A percentile compares a stretch with the other conserved stretches of the same genome.
Conservation (phyloP, 2,797 vertebrate genomes). For the Babyrousa celebensis region DNA sequence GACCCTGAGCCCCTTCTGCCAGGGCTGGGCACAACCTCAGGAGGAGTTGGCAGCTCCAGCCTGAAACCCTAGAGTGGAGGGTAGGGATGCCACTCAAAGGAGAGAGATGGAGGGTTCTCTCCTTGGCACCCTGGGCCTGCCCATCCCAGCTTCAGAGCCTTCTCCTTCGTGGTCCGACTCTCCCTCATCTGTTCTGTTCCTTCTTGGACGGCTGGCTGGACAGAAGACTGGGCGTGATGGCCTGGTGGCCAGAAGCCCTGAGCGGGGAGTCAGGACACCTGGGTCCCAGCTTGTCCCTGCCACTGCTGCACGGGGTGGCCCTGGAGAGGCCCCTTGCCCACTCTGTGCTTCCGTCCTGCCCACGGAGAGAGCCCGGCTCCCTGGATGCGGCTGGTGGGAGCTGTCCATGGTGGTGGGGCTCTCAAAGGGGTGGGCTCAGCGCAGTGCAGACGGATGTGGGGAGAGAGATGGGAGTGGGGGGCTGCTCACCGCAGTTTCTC, state of each 20-base stretch:
- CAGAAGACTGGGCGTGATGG: not conserved
- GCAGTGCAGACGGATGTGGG: not conserved
- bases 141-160: not conserved
- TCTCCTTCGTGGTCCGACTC: not conserved
- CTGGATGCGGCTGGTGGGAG: not conserved
- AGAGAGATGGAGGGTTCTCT: too few species aligned
- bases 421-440: not conserved
- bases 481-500: conserved; percentile 95
- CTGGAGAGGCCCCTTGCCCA: not conserved
- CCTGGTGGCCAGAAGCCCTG: not conserved
- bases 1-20: not conserved
- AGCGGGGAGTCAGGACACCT: not conserved
- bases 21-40: too few species aligned
- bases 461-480: fast-evolving
- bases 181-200: not conserved
- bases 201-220: not conserved
- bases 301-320: fast-evolving
- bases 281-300: not conserved
- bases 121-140: not conserved
- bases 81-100: not conserved
- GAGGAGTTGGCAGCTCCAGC: not conserved
- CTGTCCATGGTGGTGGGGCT: not conserved
- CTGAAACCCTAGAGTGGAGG: not conserved
- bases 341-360: not conserved
- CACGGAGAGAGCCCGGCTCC: not conserved